phyloP scores from a whole-genome alignment of 1,140 invertebrate species.

The Kradibia gibbosae region DNA sequence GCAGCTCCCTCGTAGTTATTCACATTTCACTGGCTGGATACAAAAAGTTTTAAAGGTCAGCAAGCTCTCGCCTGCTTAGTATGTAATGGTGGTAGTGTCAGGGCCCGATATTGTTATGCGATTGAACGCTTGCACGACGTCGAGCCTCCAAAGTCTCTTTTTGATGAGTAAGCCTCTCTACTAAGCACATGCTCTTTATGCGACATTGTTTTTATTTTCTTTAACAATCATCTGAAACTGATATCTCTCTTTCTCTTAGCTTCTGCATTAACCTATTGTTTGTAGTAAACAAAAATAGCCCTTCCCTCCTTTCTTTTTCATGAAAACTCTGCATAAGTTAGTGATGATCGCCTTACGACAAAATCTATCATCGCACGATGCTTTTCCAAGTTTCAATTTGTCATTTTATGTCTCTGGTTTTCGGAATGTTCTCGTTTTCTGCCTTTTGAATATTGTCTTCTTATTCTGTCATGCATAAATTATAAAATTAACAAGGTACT shows the following conservation, averaged over 20 bases:
- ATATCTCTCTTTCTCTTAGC: background rate
- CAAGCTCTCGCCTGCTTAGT: background rate
- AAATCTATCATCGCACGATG: background rate
- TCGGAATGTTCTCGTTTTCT: no score
- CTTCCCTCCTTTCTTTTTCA: background rate
- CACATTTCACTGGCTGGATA: constrained; percentile 39
- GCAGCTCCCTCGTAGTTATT: constrained; percentile 12
- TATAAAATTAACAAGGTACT: no score
- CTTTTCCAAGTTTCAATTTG: background rate
- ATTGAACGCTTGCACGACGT: background rate
- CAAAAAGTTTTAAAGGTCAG: constrained; percentile 53
- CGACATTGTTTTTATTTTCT: background rate
- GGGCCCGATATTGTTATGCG: background rate
- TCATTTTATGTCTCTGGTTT: no score
- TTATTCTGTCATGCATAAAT: no score
- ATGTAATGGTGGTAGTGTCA: background rate
- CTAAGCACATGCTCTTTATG: background rate
- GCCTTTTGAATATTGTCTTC: no score
- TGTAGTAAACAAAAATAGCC: background rate
- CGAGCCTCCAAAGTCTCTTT: background rate
- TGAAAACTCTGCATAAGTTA: background rate
- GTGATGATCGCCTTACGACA: background rate
- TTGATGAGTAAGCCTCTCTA: constrained; percentile 25
- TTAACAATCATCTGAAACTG: background rate
- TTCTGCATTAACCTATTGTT: background rate